Evolutionary conservation across 1,140 invertebrate genomes (phyloP).

Genomic region (Heliconius melpomene): DNA sequence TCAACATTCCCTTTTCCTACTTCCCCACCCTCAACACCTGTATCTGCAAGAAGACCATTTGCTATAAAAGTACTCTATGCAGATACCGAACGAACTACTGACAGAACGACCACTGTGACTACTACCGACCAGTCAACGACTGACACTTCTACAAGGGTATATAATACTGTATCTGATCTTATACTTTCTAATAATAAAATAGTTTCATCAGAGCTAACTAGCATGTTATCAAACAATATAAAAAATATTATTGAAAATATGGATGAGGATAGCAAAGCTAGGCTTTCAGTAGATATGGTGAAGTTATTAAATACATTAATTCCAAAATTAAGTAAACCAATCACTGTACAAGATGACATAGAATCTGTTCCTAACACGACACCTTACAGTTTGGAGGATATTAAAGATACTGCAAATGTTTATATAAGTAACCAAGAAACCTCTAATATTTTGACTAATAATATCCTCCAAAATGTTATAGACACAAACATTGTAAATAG

Average conservation of each 20-base stretch:
- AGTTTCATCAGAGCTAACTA: conserved; percentile 77
- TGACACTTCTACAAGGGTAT: conserved; percentile 75
- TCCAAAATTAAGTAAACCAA: conserved; percentile 61
- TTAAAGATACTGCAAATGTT: conserved; percentile 73
- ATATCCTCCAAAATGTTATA: conserved; percentile 61
- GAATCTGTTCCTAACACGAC: conserved; percentile 65
- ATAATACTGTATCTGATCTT: conserved; percentile 77
- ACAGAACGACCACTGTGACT: conserved; percentile 68
- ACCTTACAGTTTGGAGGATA: conserved; percentile 75
- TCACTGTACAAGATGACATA: conserved; percentile 53
- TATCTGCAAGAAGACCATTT: conserved; percentile 76
- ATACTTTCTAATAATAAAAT: conserved; percentile 74
- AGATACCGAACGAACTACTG: conserved; percentile 67
- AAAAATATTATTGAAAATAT: conserved; percentile 72
- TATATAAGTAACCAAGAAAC: conserved; percentile 45
- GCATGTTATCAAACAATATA: conserved; percentile 78
- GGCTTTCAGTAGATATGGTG: conserved; percentile 70
- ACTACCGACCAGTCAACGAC: conserved; percentile 64
- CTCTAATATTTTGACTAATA: conserved; percentile 38
- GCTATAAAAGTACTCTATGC: conserved; percentile 78
- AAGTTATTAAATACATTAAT: conserved; percentile 69
- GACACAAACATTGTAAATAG: conserved; percentile 62
- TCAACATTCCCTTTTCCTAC: conserved; percentile 49
- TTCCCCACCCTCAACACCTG: conserved; percentile 64
- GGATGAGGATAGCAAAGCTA: conserved; percentile 71